Percentiles rank a stretch among this genome's conserved stretches.
These are phyloP conservation scores for Cygnus buccinator DNA, from an alignment of 2,113 vertebrate species.

Conservation along the genomic window DNA sequence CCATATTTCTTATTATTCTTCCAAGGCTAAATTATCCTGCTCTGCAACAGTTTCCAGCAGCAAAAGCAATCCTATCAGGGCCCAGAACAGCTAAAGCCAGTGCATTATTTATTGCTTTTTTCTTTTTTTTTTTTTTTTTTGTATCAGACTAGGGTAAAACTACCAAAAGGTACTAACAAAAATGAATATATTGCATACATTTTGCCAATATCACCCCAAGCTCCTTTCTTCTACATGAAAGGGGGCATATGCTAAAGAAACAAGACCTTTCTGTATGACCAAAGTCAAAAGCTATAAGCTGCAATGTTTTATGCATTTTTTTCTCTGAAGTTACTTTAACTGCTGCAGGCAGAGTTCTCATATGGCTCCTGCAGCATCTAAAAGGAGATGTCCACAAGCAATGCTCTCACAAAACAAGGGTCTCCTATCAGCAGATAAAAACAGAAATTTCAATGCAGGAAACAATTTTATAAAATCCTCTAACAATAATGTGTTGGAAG, in stretches of 20 bases:
- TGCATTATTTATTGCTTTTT: not conserved
- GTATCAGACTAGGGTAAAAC: not conserved
- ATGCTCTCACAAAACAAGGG: rapidly evolving
- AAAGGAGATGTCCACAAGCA: not conserved
- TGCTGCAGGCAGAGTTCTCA: not conserved
- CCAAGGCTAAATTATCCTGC: not conserved
- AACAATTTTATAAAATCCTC: not conserved
- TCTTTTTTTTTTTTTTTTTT: not conserved
- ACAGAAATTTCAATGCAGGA: not conserved
- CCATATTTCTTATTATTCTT: not conserved
- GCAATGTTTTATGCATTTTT: not conserved
- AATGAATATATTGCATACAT: not conserved
- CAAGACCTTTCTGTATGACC: not conserved
- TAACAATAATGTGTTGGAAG: not conserved
- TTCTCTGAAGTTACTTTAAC: not conserved
- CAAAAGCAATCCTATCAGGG: not conserved
- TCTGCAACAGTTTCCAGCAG: not conserved
- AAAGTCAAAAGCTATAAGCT: not conserved
- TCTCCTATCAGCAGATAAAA: not conserved
- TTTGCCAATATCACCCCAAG: not conserved
- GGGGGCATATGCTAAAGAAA: not conserved
- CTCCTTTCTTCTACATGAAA: not conserved
- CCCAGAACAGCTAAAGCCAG: not conserved
- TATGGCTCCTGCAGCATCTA: not conserved
- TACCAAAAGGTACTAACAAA: not conserved